Evolutionary conservation across 2,888 invertebrate species (phyloP).

Genomic region (Clivina fossor): DNA sequence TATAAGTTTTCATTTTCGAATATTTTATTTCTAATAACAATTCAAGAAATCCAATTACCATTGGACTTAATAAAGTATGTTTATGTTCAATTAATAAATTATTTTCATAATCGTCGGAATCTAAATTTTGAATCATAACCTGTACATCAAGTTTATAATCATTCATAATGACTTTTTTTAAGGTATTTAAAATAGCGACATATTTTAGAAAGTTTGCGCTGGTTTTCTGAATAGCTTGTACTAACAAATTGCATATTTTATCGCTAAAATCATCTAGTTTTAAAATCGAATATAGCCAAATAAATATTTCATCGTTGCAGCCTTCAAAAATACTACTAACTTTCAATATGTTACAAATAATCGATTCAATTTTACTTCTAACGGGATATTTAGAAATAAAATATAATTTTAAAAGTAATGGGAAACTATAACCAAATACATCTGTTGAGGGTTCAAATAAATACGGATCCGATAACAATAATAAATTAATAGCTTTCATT

Average conservation of each 20-base stretch:
- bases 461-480: conserved; percentile 48
- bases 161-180: background rate
- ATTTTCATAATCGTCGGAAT: conserved; percentile 44
- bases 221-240: conserved; percentile 13
- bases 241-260: conserved; percentile 9
- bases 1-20: conserved; percentile 51
- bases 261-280: conserved; percentile 17
- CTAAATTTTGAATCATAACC: conserved; percentile 52
- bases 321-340: conserved; percentile 67
- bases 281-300: conserved; percentile 62
- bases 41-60: conserved; percentile 51
- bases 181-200: conserved; percentile 18
- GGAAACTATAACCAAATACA: conserved; percentile 43
- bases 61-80: conserved; percentile 44
- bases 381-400: conserved; percentile 49
- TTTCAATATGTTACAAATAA: conserved; percentile 60
- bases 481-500: conserved; percentile 52
- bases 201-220: conserved; percentile 33
- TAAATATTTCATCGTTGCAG: conserved; percentile 65
- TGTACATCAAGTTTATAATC: conserved; percentile 33
- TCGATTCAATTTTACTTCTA: conserved; percentile 37
- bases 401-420: conserved; percentile 51
- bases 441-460: conserved; percentile 47
- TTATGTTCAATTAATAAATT: conserved; percentile 33
- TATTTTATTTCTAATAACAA: conserved; percentile 44